Base-by-base conservation (phyloP, 1,140 invertebrate species). In the Lordiphosa collinella region DNA sequence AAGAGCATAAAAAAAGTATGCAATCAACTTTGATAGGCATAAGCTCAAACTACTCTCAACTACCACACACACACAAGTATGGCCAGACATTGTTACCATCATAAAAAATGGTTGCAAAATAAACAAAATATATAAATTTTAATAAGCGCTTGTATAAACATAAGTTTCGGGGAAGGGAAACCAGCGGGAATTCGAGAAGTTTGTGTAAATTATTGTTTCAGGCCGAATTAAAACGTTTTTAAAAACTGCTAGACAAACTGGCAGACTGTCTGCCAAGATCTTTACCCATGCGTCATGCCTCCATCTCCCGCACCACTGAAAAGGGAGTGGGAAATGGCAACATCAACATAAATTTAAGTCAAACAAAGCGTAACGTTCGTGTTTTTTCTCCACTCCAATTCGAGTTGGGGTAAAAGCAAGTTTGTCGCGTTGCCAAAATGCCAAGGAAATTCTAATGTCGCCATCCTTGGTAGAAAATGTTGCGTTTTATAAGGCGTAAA, bases 331-430 rank as follows among this genome's bases (percentile, higher is more conserved):
- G 48, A 62, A 64, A 70, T 64, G 72, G 59, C 72, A 82, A 56
- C 63, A 82, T 82, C 76, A 76, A 71, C 78, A 82, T 82, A 82
- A 82, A 82, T 82, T 84, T 75, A 64, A 82, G 78, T 82, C 78
- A 82, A 82, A 82, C 78, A 82, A 82, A 82, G 78, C 78, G 78
- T 76, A 72, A 72, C 72, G 52, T 48, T 70, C 61, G 48, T 63
- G 53, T 63, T 78, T 68, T 41, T 41, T 48, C 52, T 32, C 46
- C 40, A 29, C 41, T 44, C 31, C 29, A 44, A 35, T 54, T 29
- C 32, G 43, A 34, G 76, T 44, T 49, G 50, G 76, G 78, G 61
- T 82, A 82, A 84, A 68, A 68, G 78, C 66, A 76, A 82, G 58
- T 68, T 75, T 82, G 76, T 84, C 72, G 48, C 72, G 38, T 78